Evolutionary conservation across 1,140 invertebrate genomes (phyloP).

Genomic region (Temnothorax curvispinosus): DNA sequence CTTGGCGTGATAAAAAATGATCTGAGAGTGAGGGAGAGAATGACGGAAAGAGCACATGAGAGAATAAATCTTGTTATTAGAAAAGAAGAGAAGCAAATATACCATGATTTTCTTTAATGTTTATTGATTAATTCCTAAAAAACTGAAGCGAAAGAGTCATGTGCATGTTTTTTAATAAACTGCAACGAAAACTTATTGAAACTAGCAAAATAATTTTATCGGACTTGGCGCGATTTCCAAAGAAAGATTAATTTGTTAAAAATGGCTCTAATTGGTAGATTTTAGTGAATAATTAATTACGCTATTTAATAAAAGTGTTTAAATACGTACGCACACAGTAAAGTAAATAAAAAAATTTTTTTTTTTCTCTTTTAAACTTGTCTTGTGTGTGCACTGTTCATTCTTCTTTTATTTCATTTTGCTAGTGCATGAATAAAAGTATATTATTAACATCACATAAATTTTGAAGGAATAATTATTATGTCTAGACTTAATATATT

Average conservation of each 20-base stretch:
- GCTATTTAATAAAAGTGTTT: no score
- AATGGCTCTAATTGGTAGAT: not conserved
- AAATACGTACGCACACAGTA: no score
- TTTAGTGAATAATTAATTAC: constrained; percentile 4
- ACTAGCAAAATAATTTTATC: not conserved
- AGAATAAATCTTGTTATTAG: not conserved
- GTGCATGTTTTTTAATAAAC: no score
- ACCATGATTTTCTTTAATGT: not conserved
- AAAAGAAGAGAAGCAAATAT: not conserved
- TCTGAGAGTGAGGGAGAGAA: not conserved
- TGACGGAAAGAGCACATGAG: not conserved
- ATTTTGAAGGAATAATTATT: not conserved
- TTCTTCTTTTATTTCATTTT: not conserved
- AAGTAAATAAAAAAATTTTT: not conserved
- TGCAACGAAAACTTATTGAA: no score
- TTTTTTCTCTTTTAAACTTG: not conserved
- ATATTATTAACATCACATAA: not conserved
- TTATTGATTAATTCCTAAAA: constrained; percentile 1
- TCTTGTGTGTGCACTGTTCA: not conserved
- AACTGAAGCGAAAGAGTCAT: not conserved
- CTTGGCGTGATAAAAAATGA: constrained; percentile 55
- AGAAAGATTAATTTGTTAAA: not conserved
- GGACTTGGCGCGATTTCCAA: not conserved
- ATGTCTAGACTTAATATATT: not conserved
- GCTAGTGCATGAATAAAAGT: not conserved